phyloP scores from a whole-genome alignment of 2,113 vertebrate species.

The Cyprinodon tularosa region DNA sequence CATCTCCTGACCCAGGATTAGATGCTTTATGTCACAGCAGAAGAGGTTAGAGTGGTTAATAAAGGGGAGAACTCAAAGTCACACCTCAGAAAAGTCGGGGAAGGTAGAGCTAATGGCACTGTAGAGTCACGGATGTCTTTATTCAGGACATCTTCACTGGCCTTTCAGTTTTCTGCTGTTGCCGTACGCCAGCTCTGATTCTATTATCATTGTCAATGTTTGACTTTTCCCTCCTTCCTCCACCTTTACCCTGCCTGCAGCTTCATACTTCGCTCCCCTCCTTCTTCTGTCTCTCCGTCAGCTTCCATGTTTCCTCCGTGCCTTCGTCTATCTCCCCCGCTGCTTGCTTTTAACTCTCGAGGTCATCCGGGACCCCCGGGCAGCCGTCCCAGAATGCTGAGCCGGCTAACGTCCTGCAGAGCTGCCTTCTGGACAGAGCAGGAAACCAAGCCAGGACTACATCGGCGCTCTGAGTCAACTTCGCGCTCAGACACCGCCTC shows the following conservation, averaged over 20 bases:
- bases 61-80: neutral
- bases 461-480: slow-evolving; percentile 54
- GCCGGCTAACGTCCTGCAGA: slow-evolving; percentile 75
- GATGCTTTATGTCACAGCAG: neutral
- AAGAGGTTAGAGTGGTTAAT: neutral
- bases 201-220: neutral
- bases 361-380: slow-evolving; percentile 82
- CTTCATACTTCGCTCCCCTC: slow-evolving; percentile 50
- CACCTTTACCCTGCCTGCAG: slow-evolving; percentile 13
- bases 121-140: neutral
- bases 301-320: slow-evolving; percentile 59
- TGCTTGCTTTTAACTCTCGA: slow-evolving; percentile 83
- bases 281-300: slow-evolving; percentile 43
- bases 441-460: slow-evolving; percentile 69
- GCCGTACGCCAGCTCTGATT: neutral
- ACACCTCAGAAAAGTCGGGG: neutral
- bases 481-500: slow-evolving; percentile 52
- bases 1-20: neutral
- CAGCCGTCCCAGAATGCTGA: slow-evolving; percentile 80
- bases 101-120: neutral
- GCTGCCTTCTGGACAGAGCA: slow-evolving; percentile 79
- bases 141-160: neutral
- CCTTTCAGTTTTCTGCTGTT: neutral
- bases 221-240: neutral
- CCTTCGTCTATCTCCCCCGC: slow-evolving; percentile 73